Conservation (phyloP, 2,888 invertebrate species). For the Dolomedes plantarius region DNA sequence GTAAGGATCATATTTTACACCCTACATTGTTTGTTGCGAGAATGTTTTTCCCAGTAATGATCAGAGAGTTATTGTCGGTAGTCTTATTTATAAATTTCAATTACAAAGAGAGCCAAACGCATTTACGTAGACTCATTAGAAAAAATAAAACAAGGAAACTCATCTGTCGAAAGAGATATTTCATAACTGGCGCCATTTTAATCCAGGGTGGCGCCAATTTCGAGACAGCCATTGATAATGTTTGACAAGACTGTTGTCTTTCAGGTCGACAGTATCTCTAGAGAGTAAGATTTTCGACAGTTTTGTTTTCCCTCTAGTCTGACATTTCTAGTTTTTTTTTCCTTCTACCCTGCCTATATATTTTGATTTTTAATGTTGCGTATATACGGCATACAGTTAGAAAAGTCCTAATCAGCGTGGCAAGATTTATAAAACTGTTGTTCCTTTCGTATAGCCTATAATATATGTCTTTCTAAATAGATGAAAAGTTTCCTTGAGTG, state of each 20-base stretch:
- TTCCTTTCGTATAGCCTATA: too few relatives aligned
- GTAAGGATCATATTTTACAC: background rate
- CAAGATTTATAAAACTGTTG: too few relatives aligned
- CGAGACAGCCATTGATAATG: background rate
- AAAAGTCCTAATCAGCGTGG: too few relatives aligned
- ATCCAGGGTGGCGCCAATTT: background rate
- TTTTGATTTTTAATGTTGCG: too few relatives aligned
- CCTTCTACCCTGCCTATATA: too few relatives aligned
- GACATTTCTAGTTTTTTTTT: background rate
- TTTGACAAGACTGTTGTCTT: background rate
- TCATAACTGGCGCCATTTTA: constrained; percentile 16
- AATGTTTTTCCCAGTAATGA: background rate
- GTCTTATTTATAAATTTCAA: background rate
- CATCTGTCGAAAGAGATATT: background rate
- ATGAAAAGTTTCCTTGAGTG: too few relatives aligned
- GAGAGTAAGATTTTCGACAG: background rate
- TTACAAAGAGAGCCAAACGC: background rate
- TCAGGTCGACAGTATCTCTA: background rate
- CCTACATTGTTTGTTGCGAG: background rate
- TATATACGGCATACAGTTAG: too few relatives aligned
- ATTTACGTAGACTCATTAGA: background rate
- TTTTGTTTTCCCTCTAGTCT: background rate
- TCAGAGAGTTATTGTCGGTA: background rate
- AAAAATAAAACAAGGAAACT: background rate
- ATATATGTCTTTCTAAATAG: too few relatives aligned